Base-by-base conservation (phyloP, 2,888 invertebrate genomes). In the Leptopilina drosophilae region DNA sequence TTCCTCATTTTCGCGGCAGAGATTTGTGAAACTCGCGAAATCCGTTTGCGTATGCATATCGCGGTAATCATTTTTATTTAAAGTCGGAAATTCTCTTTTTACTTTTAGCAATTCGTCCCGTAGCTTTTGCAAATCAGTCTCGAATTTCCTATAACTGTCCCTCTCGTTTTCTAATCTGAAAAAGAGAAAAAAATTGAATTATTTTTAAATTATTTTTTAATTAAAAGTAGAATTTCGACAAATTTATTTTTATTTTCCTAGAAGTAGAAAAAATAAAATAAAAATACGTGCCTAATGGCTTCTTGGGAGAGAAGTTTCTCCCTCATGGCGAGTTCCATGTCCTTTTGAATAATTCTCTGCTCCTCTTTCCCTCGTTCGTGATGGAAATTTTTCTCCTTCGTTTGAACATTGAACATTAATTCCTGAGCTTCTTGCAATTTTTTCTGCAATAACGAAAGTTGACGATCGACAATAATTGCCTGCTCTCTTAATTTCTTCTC, bases 21-120 rank as follows among this genome's bases (percentile, higher is more conserved):
- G 78, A 12, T 40, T 49, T 6, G 80, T 65, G 69, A 84, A 82
- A 69, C 83, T 84, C 40, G 81, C 81, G 14, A 85, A 81, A 64
- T 91, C 89, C 0, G 91, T 92, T 82, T 92, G 91, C 8, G 89
- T 86, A 77, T 88, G 84, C 5, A 82, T 84, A 15, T 89, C 86
- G 62, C 80, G 85, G n/a, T 82, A 82, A 59, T 64, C 82, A 46
- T 76, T 79, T 67, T 40, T 49, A 4, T 82, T 80, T 9, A 80
- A 79, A 26, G 59, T 40, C 15, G 84, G 83, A 14, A 77, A 78
- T 20, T 80, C 84, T 42, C 83, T 85, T 81, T 89, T 88, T 0
- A 89, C 86, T 83, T 87, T 89, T 4, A 78, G 80, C 14, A 90
- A 83, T 78, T 91, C 90, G n/a, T 88, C 87, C 80, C 89, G 88